phyloP scores from a whole-genome alignment of 2,888 invertebrate species.

The Agrochola macilenta region DNA sequence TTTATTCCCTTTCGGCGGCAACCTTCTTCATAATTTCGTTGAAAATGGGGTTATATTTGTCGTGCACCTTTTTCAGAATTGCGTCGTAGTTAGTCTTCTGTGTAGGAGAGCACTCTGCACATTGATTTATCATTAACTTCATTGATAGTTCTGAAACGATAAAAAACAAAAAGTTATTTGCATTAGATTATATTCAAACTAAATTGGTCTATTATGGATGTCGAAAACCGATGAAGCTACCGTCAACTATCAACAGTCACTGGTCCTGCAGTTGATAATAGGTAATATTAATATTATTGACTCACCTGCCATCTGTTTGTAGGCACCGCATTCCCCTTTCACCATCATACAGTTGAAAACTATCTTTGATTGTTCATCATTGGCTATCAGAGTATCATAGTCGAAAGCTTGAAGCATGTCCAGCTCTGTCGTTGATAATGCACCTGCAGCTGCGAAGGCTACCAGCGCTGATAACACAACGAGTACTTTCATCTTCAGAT shows the following conservation, averaged over 20 bases:
- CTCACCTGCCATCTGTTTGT: conserved; percentile 44
- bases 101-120: conserved; percentile 69
- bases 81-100: conserved; percentile 69
- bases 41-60: conserved; percentile 57
- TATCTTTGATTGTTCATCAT: conserved; percentile 66
- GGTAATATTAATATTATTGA: no score
- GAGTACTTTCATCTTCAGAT: conserved; percentile 61
- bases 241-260: not conserved
- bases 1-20: conserved; percentile 8
- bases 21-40: conserved; percentile 47
- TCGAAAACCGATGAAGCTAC: not conserved
- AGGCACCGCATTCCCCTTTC: conserved; percentile 34
- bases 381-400: conserved; percentile 64
- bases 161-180: not conserved
- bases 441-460: conserved; percentile 33
- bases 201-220: not conserved
- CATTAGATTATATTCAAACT: not conserved
- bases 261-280: no score
- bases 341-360: conserved; percentile 73
- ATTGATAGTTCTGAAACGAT: conserved; percentile 59
- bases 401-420: conserved; percentile 63
- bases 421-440: conserved; percentile 34
- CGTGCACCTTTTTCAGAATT: conserved; percentile 57
- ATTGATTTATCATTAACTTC: conserved; percentile 62
- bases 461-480: conserved; percentile 46